These are phyloP conservation scores for Ophion ventricosus DNA, from an alignment of 2,888 invertebrate genomes.

Conservation along the genomic window DNA sequence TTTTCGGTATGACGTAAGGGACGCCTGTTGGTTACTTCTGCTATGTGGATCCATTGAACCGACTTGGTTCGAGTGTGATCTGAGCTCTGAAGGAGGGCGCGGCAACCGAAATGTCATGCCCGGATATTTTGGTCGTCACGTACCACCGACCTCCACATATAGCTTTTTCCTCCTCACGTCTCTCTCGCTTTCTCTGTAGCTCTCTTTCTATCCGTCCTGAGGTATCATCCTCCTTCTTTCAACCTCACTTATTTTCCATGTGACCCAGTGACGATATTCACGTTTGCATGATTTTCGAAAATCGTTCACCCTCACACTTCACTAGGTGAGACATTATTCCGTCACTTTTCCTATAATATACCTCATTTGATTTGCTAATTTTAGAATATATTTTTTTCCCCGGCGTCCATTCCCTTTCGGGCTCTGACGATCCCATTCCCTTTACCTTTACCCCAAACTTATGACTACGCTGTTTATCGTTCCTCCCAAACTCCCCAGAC, in stretches of 20 bases:
- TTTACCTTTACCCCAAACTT: no score
- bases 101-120: conserved; percentile 56
- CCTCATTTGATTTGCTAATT: neutral
- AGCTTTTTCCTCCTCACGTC: conserved; percentile 6
- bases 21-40: conserved; percentile 19
- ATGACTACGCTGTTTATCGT: no score
- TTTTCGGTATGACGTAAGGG: conserved; percentile 59
- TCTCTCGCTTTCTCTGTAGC: conserved; percentile 11
- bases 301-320: conserved; percentile 30
- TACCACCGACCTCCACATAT: conserved; percentile 16
- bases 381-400: neutral
- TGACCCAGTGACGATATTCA: conserved; percentile 16
- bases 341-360: neutral
- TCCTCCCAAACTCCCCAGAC: no score
- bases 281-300: conserved; percentile 38
- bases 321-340: neutral
- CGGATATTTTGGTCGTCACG: conserved; percentile 57
- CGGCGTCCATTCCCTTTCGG: no score
- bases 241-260: conserved; percentile 27
- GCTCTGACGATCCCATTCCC: no score
- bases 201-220: conserved; percentile 11
- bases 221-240: conserved; percentile 1
- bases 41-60: conserved; percentile 52
- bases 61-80: conserved; percentile 29
- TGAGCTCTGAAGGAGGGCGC: conserved; percentile 13